phyloP scores from a whole-genome alignment of 2,113 vertebrate species.

The Psilopogon haemacephalus region DNA sequence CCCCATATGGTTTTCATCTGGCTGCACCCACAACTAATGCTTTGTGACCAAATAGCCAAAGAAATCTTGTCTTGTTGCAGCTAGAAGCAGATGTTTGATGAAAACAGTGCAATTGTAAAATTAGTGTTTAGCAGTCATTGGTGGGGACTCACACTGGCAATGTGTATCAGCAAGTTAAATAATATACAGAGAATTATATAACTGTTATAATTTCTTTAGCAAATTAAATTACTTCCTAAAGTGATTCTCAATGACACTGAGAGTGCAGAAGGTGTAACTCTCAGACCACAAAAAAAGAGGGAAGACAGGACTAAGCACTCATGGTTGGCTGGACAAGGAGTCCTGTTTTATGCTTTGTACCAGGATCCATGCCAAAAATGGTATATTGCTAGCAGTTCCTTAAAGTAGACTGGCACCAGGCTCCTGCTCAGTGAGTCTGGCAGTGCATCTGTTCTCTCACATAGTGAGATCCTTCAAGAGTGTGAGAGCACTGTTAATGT shows the following conservation, averaged over 20 bases:
- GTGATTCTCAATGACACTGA: neutral
- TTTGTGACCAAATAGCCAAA: neutral
- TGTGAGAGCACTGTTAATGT: neutral
- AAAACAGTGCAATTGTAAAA: neutral
- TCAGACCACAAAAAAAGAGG: neutral
- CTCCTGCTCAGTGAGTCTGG: neutral
- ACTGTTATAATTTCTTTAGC: neutral
- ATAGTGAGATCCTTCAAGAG: neutral
- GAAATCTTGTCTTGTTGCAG: neutral
- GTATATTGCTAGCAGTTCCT: neutral
- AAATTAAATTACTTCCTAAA: neutral
- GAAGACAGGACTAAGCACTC: neutral
- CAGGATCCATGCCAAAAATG: neutral
- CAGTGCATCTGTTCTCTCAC: neutral
- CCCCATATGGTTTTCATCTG: constrained; percentile 31
- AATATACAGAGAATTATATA: neutral
- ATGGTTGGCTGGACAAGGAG: neutral
- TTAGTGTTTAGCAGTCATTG: neutral
- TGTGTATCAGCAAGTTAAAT: neutral
- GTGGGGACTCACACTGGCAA: neutral
- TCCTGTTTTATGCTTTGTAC: neutral
- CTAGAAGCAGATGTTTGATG: constrained; percentile 10
- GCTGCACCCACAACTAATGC: neutral
- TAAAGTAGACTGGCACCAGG: neutral
- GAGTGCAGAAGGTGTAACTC: neutral